Evolutionary conservation across 2,888 invertebrate species (phyloP).

Genomic region (Thyatira batis): DNA sequence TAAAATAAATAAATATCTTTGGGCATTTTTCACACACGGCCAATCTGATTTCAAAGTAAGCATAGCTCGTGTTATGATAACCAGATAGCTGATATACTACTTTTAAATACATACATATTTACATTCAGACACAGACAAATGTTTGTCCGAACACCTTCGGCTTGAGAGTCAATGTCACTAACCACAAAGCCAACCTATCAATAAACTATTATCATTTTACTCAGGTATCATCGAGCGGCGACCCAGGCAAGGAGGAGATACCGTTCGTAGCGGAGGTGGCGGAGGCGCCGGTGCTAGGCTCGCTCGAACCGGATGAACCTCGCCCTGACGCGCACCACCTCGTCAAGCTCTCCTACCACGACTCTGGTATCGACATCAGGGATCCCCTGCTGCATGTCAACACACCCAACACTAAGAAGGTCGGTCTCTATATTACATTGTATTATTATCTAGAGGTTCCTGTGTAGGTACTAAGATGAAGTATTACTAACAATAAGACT

Average conservation of each 20-base stretch:
- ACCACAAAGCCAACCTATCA: background rate
- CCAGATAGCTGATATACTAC: too few relatives aligned
- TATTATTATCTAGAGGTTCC: background rate
- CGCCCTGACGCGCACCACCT: constrained; percentile 78
- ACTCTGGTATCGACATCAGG: constrained; percentile 94
- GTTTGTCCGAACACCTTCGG: too few relatives aligned
- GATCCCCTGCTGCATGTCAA: constrained; percentile 87
- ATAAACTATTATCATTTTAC: too few relatives aligned
- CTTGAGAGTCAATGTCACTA: too few relatives aligned
- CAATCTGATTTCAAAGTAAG: too few relatives aligned
- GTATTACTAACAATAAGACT: too few relatives aligned
- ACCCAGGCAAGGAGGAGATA: constrained; percentile 66
- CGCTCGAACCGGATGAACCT: constrained; percentile 46
- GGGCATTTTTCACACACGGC: too few relatives aligned
- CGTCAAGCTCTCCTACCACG: constrained; percentile 92
- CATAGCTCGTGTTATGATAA: too few relatives aligned
- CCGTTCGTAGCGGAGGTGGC: constrained; percentile 46
- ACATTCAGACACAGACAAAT: too few relatives aligned
- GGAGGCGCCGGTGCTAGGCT: constrained; percentile 41
- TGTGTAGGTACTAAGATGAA: constrained; percentile 10
- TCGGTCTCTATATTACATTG: constrained; percentile 31
- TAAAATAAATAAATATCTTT: too few relatives aligned
- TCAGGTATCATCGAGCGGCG: constrained; percentile 70
- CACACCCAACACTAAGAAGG: constrained; percentile 85
- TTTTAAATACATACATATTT: too few relatives aligned